A percentile compares a stretch with the other conserved stretches of the same genome.
phyloP scores from a whole-genome alignment of 2,113 vertebrate species.

The Morone chrysops region DNA sequence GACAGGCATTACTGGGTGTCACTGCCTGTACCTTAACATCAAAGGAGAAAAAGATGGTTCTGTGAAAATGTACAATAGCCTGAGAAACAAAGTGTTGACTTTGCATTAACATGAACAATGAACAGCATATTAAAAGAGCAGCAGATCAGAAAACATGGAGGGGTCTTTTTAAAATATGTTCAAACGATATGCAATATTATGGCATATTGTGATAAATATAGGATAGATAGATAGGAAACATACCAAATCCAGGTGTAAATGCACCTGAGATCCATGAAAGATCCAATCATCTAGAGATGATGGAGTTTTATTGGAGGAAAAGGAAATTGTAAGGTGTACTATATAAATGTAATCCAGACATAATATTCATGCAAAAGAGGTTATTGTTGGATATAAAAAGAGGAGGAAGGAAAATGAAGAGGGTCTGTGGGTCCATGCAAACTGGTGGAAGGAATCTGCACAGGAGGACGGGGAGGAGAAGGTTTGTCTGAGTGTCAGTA shows the following conservation, averaged over 20 bases:
- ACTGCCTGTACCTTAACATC: background rate
- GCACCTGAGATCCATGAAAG: background rate
- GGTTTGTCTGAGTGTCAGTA: slow-evolving; percentile 51
- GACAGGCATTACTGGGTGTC: background rate
- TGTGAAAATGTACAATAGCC: background rate
- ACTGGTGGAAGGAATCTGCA: slow-evolving; percentile 21
- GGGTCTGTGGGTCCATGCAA: slow-evolving; percentile 5
- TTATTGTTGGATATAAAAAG: slow-evolving; percentile 20
- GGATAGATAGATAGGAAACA: background rate
- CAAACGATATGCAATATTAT: background rate
- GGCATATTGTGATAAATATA: background rate
- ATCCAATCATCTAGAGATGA: background rate
- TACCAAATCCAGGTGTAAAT: background rate
- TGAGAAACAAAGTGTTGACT: background rate
- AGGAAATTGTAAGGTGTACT: slow-evolving; percentile 12
- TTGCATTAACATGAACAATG: background rate
- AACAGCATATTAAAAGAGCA: background rate
- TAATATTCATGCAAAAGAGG: slow-evolving; percentile 15
- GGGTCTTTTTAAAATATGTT: too few relatives aligned
- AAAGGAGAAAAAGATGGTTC: too few relatives aligned
- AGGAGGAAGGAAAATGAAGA: slow-evolving; percentile 13
- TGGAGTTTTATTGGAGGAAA: too few relatives aligned
- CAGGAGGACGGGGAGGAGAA: slow-evolving; percentile 31
- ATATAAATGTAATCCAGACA: slow-evolving; percentile 12
- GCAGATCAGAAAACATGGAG: background rate